These are phyloP conservation scores for Tribolium madens DNA, from an alignment of 1,140 invertebrate genomes.

Conservation along the genomic window DNA sequence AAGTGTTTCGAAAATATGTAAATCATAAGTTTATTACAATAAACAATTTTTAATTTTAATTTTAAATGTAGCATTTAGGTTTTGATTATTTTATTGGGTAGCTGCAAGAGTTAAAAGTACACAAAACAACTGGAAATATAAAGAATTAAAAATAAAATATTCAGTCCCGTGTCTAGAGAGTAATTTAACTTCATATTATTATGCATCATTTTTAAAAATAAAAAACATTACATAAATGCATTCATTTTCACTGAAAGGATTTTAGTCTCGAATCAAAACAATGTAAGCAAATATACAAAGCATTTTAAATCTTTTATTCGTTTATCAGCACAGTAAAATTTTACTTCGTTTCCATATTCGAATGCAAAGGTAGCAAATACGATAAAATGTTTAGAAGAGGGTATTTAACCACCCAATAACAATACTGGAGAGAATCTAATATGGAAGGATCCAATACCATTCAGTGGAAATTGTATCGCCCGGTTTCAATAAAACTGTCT, in stretches of 20 bases:
- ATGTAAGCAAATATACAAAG: not conserved
- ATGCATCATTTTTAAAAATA: not conserved
- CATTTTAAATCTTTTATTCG: constrained; percentile 21
- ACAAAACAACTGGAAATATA: not conserved
- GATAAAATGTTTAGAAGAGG: constrained; percentile 36
- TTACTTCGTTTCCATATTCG: constrained; percentile 21
- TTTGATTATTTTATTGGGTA: too few species aligned
- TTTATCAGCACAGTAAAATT: constrained; percentile 15
- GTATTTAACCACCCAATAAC: constrained; percentile 42
- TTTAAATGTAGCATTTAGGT: too few species aligned
- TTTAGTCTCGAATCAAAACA: constrained; percentile 1
- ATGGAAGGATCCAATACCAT: constrained; percentile 37
- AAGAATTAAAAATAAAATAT: not conserved
- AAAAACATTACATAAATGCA: not conserved
- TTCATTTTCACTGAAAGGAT: not conserved
- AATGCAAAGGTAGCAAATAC: constrained; percentile 20
- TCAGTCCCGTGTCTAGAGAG: not conserved
- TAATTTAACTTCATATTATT: not conserved
- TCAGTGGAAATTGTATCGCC: constrained; percentile 35
- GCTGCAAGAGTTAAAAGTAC: not conserved
- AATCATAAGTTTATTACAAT: not conserved
- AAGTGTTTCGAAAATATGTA: not conserved
- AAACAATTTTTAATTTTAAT: not conserved
- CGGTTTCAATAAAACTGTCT: constrained; percentile 34
- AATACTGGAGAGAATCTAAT: constrained; percentile 16